Evolutionary conservation across 1,140 invertebrate species (phyloP).

Genomic region (Mamestra configurata): DNA sequence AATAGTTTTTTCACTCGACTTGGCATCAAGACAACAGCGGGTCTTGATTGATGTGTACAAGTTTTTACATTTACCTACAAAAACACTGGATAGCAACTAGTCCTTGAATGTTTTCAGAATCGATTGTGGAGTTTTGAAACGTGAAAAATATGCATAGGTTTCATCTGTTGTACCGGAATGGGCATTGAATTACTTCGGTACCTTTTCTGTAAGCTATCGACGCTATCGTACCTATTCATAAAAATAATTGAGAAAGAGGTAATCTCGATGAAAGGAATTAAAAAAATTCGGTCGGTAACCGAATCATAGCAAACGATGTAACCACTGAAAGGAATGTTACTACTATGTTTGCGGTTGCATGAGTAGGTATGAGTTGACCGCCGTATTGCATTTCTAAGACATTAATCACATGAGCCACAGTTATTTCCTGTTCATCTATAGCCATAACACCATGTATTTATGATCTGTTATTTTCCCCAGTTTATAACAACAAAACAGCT

Average conservation of each 20-base stretch:
- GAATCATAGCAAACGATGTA: no score
- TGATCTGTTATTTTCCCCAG: background rate
- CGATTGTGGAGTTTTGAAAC: background rate
- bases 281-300: no score
- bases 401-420: background rate
- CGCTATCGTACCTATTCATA: no score
- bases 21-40: slow-evolving; percentile 2
- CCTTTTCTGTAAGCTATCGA: no score
- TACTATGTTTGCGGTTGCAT: background rate
- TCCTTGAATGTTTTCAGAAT: background rate
- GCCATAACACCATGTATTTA: background rate
- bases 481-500: background rate
- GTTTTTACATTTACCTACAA: background rate
- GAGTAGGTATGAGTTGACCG: no score
- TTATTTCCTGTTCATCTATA: background rate
- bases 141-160: no score
- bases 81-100: background rate
- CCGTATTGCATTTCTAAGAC: background rate
- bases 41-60: slow-evolving; percentile 15
- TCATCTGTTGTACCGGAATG: no score
- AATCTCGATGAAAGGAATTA: no score
- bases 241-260: no score
- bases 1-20: slow-evolving; percentile 17
- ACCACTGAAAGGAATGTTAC: no score
- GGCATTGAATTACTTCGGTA: no score